Evolutionary conservation across 2,797 vertebrate species (phyloP).

Genomic region (Champsocephalus gunnari): DNA sequence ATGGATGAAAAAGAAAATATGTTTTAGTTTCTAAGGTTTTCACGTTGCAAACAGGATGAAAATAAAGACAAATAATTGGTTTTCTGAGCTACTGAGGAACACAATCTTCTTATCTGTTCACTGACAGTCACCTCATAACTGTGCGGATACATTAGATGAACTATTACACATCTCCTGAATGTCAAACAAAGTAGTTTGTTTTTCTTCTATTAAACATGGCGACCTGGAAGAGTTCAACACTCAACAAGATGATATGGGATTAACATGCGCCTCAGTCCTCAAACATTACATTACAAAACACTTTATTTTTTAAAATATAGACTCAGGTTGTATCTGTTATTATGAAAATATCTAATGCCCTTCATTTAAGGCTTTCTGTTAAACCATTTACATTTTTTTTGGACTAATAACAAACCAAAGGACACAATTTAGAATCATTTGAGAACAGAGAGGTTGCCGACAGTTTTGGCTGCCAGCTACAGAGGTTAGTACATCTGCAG

Average conservation of each 20-base stretch:
- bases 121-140: neutral
- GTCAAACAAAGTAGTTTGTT: neutral
- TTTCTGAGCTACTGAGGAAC: neutral
- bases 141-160: neutral
- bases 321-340: neutral
- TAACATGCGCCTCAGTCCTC: neutral
- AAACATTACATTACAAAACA: constrained; percentile 2
- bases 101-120: neutral
- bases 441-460: neutral
- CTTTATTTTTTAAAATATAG: neutral
- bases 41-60: neutral
- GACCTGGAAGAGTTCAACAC: constrained; percentile 3
- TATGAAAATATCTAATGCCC: constrained; percentile 17
- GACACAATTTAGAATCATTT: neutral
- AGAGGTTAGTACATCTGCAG: constrained; percentile 7
- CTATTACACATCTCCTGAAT: neutral
- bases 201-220: constrained; percentile 7
- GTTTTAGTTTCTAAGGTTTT: neutral
- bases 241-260: neutral
- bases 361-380: neutral
- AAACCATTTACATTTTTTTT: neutral
- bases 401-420: neutral
- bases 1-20: neutral
- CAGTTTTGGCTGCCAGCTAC: neutral
- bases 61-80: neutral